Percentiles rank a stretch among this genome's conserved stretches.
Conservation (phyloP, 2,888 invertebrate genomes). For the Trachelus tabidus region DNA sequence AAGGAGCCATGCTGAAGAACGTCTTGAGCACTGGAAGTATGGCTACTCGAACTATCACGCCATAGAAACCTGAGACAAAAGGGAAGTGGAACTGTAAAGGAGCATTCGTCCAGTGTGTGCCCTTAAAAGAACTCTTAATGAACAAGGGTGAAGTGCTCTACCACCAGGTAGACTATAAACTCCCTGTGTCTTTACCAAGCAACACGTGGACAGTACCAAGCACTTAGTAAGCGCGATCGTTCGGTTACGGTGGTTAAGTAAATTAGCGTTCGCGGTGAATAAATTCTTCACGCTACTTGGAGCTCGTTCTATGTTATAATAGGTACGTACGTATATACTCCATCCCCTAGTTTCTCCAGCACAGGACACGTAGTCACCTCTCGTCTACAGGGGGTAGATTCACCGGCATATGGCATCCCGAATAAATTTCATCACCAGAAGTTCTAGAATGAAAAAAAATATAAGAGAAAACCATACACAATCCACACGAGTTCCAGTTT, state of each 20-base stretch:
- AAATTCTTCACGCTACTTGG: slow-evolving; percentile 50
- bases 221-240: slow-evolving; percentile 6
- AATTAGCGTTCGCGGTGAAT: slow-evolving; percentile 53
- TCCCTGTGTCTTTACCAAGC: neutral
- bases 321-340: neutral
- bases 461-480: neutral
- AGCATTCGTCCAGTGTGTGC: neutral
- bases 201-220: neutral
- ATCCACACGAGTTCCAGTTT: neutral
- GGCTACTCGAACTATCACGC: neutral
- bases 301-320: neutral
- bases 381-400: slow-evolving; percentile 47
- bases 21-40: neutral
- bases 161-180: neutral
- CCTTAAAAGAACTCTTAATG: neutral
- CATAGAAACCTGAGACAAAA: neutral
- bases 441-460: neutral
- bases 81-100: neutral
- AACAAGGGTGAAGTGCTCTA: neutral
- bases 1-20: neutral
- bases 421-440: slow-evolving; percentile 2
- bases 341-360: slow-evolving; percentile 17
- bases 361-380: neutral
- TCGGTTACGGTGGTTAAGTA: slow-evolving; percentile 50
- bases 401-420: slow-evolving; percentile 42